These are phyloP conservation scores for Germaria angustata DNA, from an alignment of 2,888 invertebrate species.

Conservation along the genomic window DNA sequence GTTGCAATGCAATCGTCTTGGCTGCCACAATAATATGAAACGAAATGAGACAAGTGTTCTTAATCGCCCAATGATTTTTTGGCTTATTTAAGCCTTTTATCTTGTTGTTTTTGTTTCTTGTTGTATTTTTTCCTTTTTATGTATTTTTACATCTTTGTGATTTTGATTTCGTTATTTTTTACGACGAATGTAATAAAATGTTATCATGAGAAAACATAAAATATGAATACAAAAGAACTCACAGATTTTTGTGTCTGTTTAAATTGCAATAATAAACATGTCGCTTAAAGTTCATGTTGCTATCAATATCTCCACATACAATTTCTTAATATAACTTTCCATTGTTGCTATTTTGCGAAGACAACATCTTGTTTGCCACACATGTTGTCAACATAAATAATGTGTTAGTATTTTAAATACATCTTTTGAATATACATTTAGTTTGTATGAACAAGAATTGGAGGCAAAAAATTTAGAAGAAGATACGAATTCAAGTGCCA, in stretches of 20 bases:
- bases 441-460: neutral
- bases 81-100: neutral
- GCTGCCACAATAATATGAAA: neutral
- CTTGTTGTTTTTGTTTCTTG: neutral
- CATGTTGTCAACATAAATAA: neutral
- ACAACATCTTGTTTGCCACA: neutral
- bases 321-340: neutral
- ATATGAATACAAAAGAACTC: slow-evolving; percentile 14
- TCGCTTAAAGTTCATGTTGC: neutral
- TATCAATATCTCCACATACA: neutral
- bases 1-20: slow-evolving; percentile 19
- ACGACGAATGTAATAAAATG: slow-evolving; percentile 53
- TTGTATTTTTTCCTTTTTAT: neutral
- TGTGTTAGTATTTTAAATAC: neutral
- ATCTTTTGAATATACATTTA: neutral
- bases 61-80: slow-evolving; percentile 1
- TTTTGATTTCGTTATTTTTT: slow-evolving; percentile 32
- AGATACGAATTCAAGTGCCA: too few relatives aligned
- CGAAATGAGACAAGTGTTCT: neutral
- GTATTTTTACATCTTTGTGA: too few relatives aligned
- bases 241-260: neutral
- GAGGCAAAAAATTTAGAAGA: too few relatives aligned
- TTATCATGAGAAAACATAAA: slow-evolving; percentile 46
- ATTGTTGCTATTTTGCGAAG: neutral
- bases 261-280: neutral